Conservation (phyloP, 2,888 invertebrate genomes). For the Xanthostigma xanthostigma region DNA sequence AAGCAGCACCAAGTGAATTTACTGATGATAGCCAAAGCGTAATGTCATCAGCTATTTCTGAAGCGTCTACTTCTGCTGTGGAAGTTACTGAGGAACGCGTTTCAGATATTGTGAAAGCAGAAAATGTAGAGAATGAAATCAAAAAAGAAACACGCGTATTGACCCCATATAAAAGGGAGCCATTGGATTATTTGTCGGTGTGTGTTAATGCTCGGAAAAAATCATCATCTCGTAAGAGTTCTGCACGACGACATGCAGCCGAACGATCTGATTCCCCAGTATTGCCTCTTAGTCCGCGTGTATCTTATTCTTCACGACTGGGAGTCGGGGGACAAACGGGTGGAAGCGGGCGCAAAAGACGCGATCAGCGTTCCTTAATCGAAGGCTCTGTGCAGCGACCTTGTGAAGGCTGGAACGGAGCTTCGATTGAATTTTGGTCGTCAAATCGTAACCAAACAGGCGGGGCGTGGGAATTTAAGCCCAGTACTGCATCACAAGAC, state of each 20-base stretch:
- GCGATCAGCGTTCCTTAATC: slow-evolving; percentile 38
- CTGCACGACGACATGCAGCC: slow-evolving; percentile 42
- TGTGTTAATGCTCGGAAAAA: slow-evolving; percentile 52
- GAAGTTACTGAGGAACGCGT: slow-evolving; percentile 32
- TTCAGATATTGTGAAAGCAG: slow-evolving; percentile 25
- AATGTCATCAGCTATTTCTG: slow-evolving; percentile 59
- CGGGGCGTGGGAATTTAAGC: slow-evolving; percentile 43
- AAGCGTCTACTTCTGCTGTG: slow-evolving; percentile 51
- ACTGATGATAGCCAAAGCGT: slow-evolving; percentile 63
- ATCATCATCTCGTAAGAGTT: slow-evolving; percentile 44
- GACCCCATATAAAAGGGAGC: slow-evolving; percentile 54
- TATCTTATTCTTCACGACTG: slow-evolving; percentile 30
- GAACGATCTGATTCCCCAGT: slow-evolving; percentile 56
- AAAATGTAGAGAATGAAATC: slow-evolving; percentile 20
- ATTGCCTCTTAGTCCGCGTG: slow-evolving; percentile 50
- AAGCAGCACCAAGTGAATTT: slow-evolving; percentile 44
- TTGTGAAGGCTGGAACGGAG: slow-evolving; percentile 50
- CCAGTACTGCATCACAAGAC: slow-evolving; percentile 67
- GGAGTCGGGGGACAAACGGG: slow-evolving; percentile 24
- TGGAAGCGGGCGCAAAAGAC: slow-evolving; percentile 29
- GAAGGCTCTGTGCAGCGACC: slow-evolving; percentile 22
- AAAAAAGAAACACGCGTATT: slow-evolving; percentile 34
- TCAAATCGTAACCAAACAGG: slow-evolving; percentile 37
- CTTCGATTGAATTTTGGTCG: slow-evolving; percentile 49
- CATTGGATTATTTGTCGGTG: slow-evolving; percentile 58